Conservation (phyloP, 2,797 vertebrate genomes). For the Merluccius polli region DNA sequence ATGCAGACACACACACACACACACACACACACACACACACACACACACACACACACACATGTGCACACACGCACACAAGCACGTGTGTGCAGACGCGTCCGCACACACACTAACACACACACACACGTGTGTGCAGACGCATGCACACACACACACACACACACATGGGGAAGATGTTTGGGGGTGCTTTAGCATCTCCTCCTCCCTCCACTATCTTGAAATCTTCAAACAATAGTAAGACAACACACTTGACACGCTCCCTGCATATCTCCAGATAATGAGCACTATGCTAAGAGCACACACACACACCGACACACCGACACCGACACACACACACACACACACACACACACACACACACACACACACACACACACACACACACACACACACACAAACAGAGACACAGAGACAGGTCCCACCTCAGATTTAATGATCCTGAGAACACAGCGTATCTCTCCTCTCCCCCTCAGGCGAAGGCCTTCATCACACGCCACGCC, state of each 20-base stretch:
- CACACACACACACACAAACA: no score
- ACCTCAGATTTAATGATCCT: slow-evolving; percentile 53
- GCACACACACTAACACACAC: slow-evolving; percentile 1
- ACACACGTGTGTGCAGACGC: slow-evolving; percentile 9
- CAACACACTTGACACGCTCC: slow-evolving; percentile 40
- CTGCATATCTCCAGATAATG: slow-evolving; percentile 53
- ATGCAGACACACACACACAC: neutral
- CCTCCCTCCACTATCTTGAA: slow-evolving; percentile 35
- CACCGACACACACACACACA: slow-evolving; percentile 1
- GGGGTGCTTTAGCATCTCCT: slow-evolving; percentile 43
- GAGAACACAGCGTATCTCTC: slow-evolving; percentile 43
- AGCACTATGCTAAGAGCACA: slow-evolving; percentile 43
- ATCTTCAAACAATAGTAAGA: slow-evolving; percentile 57
- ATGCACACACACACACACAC: slow-evolving; percentile 13
- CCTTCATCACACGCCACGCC: slow-evolving; percentile 48
- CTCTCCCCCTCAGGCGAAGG: slow-evolving; percentile 50
- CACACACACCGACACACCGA: slow-evolving; percentile 4
- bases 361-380: no score
- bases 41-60: neutral
- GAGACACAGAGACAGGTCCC: slow-evolving; percentile 7
- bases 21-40: slow-evolving; percentile 4
- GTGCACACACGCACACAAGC: slow-evolving; percentile 1
- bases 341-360: neutral
- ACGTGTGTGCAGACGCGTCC: neutral
- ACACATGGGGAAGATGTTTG: slow-evolving; percentile 30